A percentile compares a stretch with the other conserved stretches of the same genome.
Conservation (phyloP, 1,140 invertebrate species). For the Aphelinus certus region DNA sequence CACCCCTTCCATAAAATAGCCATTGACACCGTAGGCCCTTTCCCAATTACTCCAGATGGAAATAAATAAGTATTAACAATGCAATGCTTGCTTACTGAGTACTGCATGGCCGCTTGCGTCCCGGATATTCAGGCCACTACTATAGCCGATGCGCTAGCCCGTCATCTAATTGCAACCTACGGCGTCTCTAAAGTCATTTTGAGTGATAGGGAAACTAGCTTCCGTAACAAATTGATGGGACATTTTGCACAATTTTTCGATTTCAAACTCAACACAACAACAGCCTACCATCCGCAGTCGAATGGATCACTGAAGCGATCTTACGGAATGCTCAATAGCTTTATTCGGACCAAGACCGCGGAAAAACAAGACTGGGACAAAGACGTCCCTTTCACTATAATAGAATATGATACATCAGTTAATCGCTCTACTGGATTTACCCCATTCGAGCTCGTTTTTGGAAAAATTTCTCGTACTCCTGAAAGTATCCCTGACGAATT, state of each 20-base stretch:
- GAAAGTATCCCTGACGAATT: too few species aligned
- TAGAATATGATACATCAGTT: too few species aligned
- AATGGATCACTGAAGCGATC: constrained; percentile 48
- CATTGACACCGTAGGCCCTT: constrained; percentile 26
- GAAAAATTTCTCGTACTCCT: too few species aligned
- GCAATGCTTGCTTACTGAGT: constrained; percentile 11
- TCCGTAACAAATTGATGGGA: constrained; percentile 13
- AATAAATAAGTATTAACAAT: constrained; percentile 22
- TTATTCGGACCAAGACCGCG: too few species aligned
- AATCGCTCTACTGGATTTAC: too few species aligned
- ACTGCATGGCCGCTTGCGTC: background rate
- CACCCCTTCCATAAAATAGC: constrained; percentile 23
- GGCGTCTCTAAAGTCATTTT: background rate
- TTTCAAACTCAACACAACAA: constrained; percentile 17
- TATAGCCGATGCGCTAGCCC: background rate
- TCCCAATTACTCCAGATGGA: background rate
- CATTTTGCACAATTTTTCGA: constrained; percentile 16
- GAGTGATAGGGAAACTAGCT: constrained; percentile 11
- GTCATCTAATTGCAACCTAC: constrained; percentile 3
- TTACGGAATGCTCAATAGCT: too few species aligned
- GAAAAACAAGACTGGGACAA: too few species aligned
- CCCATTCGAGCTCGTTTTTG: too few species aligned
- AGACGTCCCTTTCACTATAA: too few species aligned
- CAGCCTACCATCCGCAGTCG: constrained; percentile 14
- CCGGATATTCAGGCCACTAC: constrained; percentile 31